A percentile compares a stretch with the other conserved stretches of the same genome.
Evolutionary conservation across 2,797 vertebrate genomes (phyloP).

Genomic region (Lutjanus campechanus): DNA sequence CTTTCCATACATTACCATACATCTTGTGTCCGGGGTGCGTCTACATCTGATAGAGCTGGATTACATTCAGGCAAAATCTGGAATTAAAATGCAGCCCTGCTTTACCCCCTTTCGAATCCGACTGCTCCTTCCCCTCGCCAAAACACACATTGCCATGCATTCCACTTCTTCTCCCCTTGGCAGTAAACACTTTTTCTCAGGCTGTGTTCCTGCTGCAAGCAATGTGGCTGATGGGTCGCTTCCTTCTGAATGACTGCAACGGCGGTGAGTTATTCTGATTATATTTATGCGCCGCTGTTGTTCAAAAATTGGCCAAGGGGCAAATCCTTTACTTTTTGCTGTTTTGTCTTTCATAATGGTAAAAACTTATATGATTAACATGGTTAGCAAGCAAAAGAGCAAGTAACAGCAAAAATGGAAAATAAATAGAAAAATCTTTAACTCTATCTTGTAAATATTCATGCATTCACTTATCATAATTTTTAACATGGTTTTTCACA

Average conservation of each 20-base stretch:
- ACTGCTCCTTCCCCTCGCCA: conserved; percentile 1
- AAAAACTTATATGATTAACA: background rate
- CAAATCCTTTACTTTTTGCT: background rate
- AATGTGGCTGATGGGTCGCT: background rate
- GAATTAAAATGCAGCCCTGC: conserved; percentile 43
- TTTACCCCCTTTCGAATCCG: background rate
- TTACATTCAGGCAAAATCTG: conserved; percentile 30
- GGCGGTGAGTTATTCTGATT: background rate
- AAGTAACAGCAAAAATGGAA: background rate
- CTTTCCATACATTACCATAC: conserved; percentile 11
- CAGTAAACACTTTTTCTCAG: conserved; percentile 18
- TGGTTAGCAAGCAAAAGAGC: background rate
- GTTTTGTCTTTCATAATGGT: background rate
- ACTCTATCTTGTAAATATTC: background rate
- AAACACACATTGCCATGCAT: conserved; percentile 28
- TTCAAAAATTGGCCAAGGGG: background rate
- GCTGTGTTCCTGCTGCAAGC: background rate
- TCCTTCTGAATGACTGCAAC: background rate
- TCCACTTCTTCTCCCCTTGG: conserved; percentile 11
- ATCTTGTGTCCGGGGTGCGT: conserved; percentile 12
- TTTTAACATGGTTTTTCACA: background rate
- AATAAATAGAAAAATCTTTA: background rate
- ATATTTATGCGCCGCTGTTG: background rate
- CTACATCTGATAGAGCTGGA: conserved; percentile 34
- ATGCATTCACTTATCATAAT: background rate